A percentile compares a stretch with the other conserved stretches of the same genome.
These are phyloP conservation scores for Tenebrio molitor DNA, from an alignment of 1,140 invertebrate species.

Conservation along the genomic window DNA sequence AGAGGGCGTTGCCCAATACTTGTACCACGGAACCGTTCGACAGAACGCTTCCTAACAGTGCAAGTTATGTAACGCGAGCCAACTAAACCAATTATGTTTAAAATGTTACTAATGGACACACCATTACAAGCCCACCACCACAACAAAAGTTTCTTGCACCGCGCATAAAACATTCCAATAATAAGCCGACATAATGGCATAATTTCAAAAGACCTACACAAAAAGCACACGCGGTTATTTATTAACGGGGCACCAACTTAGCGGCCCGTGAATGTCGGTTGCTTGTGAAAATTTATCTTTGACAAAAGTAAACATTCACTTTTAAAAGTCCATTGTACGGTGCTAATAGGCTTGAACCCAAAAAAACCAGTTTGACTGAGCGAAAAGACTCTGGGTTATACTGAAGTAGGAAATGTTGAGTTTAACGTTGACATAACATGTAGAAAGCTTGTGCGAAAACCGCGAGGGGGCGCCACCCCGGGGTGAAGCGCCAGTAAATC, in stretches of 20 bases:
- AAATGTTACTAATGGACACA: constrained; percentile 14
- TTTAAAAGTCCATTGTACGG: background rate
- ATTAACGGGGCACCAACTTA: background rate
- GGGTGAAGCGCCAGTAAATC: no score
- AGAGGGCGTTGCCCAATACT: no score
- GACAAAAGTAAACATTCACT: background rate
- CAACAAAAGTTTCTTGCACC: constrained; percentile 18
- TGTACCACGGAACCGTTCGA: no score
- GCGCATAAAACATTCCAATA: constrained; percentile 11
- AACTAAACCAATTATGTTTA: constrained; percentile 24
- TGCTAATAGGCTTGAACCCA: background rate
- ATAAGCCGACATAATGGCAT: constrained; percentile 8
- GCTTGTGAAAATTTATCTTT: background rate
- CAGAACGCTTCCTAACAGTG: background rate
- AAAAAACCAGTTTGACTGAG: no score
- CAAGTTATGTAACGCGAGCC: background rate
- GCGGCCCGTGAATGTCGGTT: background rate
- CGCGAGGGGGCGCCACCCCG: no score
- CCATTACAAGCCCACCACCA: constrained; percentile 1
- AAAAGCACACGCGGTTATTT: constrained; percentile 1
- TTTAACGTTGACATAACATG: no score
- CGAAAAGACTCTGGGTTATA: no score
- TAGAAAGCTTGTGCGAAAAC: no score
- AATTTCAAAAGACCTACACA: background rate
- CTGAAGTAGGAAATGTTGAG: no score